Evolutionary conservation across 2,888 invertebrate genomes (phyloP).

Genomic region (Lycocerus yunnanus): DNA sequence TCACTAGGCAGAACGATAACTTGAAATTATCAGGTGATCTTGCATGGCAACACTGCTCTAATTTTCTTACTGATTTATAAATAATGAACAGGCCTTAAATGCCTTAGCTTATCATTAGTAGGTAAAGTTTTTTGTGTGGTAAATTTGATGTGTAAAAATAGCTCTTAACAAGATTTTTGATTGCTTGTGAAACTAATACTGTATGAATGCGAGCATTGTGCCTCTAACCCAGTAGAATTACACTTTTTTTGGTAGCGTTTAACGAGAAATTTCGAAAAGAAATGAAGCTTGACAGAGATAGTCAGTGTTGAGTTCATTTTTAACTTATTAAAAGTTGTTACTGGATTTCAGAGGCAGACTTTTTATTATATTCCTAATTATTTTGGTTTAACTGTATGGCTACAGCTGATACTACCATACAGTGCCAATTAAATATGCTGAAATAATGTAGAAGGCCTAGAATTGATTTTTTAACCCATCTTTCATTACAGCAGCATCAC

Average conservation of each 20-base stretch:
- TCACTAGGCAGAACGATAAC: neutral
- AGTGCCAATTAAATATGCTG: no score
- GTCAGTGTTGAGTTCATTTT: neutral
- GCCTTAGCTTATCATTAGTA: neutral
- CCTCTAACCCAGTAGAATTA: neutral
- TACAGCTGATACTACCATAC: no score
- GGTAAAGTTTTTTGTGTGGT: neutral
- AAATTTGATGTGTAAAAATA: neutral
- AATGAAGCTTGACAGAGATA: neutral
- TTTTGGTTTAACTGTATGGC: no score
- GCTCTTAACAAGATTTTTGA: neutral
- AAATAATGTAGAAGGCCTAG: no score
- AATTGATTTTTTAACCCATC: no score
- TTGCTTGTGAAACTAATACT: neutral
- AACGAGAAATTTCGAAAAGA: neutral
- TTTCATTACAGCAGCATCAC: no score
- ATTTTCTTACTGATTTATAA: neutral
- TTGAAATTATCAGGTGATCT: neutral
- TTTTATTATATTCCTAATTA: no score
- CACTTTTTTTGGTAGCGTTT: neutral
- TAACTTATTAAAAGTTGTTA: neutral
- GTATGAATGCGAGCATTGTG: neutral
- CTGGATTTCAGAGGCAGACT: no score
- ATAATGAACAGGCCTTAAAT: neutral
- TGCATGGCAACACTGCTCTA: neutral